Evolutionary conservation across 2,888 invertebrate genomes (phyloP).

Genomic region (Cheilosia scutellata): DNA sequence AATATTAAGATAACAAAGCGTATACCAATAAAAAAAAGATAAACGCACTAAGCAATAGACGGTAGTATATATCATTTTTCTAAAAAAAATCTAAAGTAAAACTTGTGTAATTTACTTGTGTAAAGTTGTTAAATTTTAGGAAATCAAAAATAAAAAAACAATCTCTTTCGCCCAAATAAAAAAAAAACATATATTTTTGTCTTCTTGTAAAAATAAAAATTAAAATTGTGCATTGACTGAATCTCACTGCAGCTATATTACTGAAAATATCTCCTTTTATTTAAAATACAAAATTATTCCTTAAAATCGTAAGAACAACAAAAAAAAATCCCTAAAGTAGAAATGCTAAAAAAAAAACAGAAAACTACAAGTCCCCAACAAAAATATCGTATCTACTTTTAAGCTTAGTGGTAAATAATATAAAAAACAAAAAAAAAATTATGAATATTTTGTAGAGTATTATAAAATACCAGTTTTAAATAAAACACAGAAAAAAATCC

Average conservation of each 20-base stretch:
- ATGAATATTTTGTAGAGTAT: conserved; percentile 74
- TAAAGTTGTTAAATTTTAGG: conserved; percentile 67
- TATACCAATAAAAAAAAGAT: conserved; percentile 78
- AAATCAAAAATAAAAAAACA: conserved; percentile 59
- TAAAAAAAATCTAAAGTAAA: conserved; percentile 67
- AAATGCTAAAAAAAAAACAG: conserved; percentile 57
- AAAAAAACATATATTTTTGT: conserved; percentile 76
- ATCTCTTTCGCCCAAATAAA: conserved; percentile 56
- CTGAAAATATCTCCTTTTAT: conserved; percentile 46
- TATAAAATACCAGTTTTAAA: conserved; percentile 64
- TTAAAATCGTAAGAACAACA: conserved; percentile 47
- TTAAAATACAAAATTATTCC: conserved; percentile 50
- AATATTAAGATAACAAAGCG: conserved; percentile 76
- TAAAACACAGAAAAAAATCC: conserved; percentile 45
- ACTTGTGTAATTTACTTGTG: conserved; percentile 78
- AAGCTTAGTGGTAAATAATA: conserved; percentile 74
- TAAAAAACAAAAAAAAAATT: conserved; percentile 47
- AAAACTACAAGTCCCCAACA: conserved; percentile 23
- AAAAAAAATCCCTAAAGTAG: conserved; percentile 50
- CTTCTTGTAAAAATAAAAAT: conserved; percentile 77
- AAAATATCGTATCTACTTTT: conserved; percentile 74
- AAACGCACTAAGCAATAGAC: conserved; percentile 74
- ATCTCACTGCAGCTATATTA: conserved; percentile 74
- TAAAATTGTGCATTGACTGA: conserved; percentile 67
- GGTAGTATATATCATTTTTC: conserved; percentile 72